Evolutionary conservation across 2,113 vertebrate species (phyloP).

Genomic region (Laticauda laticaudata): DNA sequence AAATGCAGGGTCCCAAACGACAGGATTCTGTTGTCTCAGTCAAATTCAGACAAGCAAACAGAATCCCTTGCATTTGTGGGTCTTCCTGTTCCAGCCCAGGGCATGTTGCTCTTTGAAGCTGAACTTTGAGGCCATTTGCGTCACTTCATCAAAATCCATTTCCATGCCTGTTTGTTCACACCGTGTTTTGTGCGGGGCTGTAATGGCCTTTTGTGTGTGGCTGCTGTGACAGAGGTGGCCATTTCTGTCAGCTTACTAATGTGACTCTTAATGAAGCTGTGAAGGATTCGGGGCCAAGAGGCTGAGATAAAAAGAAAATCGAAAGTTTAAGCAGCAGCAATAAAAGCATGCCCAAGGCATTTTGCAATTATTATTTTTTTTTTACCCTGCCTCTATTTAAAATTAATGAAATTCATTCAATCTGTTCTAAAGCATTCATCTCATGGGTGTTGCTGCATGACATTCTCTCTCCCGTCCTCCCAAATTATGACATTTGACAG

Average conservation of each 20-base stretch:
- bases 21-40: not conserved
- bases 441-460: conserved; percentile 27
- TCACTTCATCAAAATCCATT: not conserved
- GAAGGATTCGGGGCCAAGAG: not conserved
- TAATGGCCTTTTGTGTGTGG: not conserved
- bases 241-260: not conserved
- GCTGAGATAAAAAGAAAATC: conserved; percentile 15
- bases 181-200: not conserved
- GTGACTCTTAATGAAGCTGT: conserved; percentile 1
- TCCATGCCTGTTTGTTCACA: not conserved
- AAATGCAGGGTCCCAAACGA: not conserved
- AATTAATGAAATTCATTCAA: conserved; percentile 32
- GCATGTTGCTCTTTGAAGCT: not conserved
- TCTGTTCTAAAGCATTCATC: conserved; percentile 16
- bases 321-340: conserved; percentile 11
- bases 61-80: not conserved
- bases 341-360: not conserved
- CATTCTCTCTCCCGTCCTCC: not conserved
- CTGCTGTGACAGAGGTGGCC: not conserved
- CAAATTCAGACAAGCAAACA: not conserved
- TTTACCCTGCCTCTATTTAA: conserved; percentile 28
- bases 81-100: not conserved
- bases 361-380: conserved; percentile 19
- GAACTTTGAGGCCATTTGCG: not conserved
- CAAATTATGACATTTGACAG: conserved; percentile 27